Base-by-base conservation (phyloP, 2,797 vertebrate species). In the Centroberyx gerrardi region DNA sequence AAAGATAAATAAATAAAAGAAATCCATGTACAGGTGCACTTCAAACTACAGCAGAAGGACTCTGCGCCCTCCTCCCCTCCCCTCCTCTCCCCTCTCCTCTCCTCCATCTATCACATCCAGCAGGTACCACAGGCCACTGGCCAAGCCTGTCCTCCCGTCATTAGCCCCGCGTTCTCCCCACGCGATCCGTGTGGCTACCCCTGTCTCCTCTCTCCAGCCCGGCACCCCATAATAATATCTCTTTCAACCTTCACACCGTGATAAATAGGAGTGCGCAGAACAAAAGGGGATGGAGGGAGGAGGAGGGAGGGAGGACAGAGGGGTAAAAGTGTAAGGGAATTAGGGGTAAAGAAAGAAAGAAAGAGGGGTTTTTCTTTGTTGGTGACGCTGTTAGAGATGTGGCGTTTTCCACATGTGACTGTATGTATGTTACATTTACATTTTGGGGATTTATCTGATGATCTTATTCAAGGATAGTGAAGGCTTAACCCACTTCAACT, bases 171-270 rank as follows among this genome's bases (percentile, higher is more conserved):
- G 82, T 89, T 97, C 96, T 98, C 98, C 97, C 96, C 96, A 96
- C 97, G 96, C 97, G 98, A 98, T 99, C 97, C 98, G 96, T 98
- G 97, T 97, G 97, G 96, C 97, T 98, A 98, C 98, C 98, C 97
- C 98, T 99, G 98, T 97, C 98, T 98, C 97, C 97, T 97, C 96
- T 98, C 97, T 96, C 96, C 96, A 97, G 97, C 97, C 99, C 84
- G 88, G 76, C 93, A 93, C 92, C 92, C 93, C 93, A 92, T 99
- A 99, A 99, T 99, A 99, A 99, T 98, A 99, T 99, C 98, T 99
- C 98, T 99, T 98, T 99, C 98, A 99, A 99, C 98, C 97, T 99
- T 99, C 98, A 99, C 97, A 98, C 97, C 95, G 96, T 99, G 98
- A 99, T 99, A 99, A 99, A 99, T 99, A 99, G 98, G 97, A 96